These are phyloP conservation scores for Rhagoletis pomonella DNA, from an alignment of 1,140 invertebrate species.

Conservation along the genomic window DNA sequence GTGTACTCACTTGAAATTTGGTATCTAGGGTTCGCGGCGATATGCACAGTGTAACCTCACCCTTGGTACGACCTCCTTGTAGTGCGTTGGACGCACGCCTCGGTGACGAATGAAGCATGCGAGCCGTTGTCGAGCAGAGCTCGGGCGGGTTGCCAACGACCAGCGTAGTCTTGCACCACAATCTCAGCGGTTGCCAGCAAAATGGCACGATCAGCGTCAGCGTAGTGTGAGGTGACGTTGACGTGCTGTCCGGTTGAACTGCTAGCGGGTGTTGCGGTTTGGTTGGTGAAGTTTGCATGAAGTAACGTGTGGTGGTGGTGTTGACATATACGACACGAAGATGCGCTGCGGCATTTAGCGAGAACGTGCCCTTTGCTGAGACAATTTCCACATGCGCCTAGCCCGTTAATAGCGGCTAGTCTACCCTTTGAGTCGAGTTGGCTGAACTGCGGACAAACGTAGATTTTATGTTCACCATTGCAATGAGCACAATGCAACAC, in stretches of 20 bases:
- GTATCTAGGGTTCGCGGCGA: not conserved
- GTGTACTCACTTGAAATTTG: not conserved
- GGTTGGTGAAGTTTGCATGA: too few species aligned
- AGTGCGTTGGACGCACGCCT: constrained; percentile 1
- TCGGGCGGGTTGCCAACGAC: not conserved
- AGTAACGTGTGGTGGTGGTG: too few species aligned
- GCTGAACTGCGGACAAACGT: too few species aligned
- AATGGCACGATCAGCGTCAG: not conserved
- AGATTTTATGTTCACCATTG: too few species aligned
- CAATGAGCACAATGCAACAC: too few species aligned
- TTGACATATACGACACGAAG: too few species aligned
- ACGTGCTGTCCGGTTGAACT: not conserved
- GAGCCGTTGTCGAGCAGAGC: not conserved
- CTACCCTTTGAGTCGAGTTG: too few species aligned
- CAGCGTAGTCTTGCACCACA: not conserved
- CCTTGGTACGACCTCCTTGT: not conserved
- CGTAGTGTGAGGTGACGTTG: not conserved
- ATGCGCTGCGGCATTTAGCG: too few species aligned
- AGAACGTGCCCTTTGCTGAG: not conserved
- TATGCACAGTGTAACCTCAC: not conserved
- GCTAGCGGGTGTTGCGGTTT: not conserved
- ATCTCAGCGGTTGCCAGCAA: not conserved
- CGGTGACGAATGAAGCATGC: constrained; percentile 17
- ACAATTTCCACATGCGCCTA: not conserved
- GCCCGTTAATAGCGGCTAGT: too few species aligned